Base-by-base conservation (phyloP, 2,888 invertebrate species). In the Leucophora obtusa region DNA sequence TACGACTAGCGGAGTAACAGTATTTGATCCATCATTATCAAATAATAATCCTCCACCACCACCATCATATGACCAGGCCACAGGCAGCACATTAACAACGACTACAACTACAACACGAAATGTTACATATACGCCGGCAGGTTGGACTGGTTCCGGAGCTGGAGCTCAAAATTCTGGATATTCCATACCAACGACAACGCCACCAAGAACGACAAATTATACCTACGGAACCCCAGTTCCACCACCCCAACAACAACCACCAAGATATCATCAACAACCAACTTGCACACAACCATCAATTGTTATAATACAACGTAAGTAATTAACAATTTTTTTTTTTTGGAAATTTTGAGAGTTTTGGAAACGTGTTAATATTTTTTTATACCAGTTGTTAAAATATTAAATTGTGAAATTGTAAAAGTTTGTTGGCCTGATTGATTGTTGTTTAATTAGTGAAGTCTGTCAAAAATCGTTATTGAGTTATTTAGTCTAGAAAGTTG, bases 221-320 rank as follows among this genome's bases (percentile, higher is more conserved):
- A 38, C 63, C n/a, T 69, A 83, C 58, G 65, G 72, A 24, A 8
- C 80, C 4, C 14, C 71, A 60, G 63, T 51, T 14, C 59, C 73
- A 54, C 56, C 70, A 43, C 53, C 35, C 2, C 63, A 43, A n/a
- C 18, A 50, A 17, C 24, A 38, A 33, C 1, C 62, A 24, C 10
- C 43, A 51, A 35, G 56, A 47, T 73, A 70, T 62, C 65, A 70
- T n/a, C 70, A 56, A 9, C 66, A 83, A 7, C 28, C 28, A 3
- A 28, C 28, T 6, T 6, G 28, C 28, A 28, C 28, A 28, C 28
- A 28, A 63, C 80, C 78, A 7, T 86, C 87, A 10, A 85, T 89
- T 54, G 87, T 89, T 18, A 86, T 89, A 76, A 86, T 89, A 80
- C 89, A 89, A 65, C 89, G 89, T 89, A 83, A 86, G 89, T 85